phyloP scores from a whole-genome alignment of 2,888 invertebrate genomes.

The Eurois occulta region DNA sequence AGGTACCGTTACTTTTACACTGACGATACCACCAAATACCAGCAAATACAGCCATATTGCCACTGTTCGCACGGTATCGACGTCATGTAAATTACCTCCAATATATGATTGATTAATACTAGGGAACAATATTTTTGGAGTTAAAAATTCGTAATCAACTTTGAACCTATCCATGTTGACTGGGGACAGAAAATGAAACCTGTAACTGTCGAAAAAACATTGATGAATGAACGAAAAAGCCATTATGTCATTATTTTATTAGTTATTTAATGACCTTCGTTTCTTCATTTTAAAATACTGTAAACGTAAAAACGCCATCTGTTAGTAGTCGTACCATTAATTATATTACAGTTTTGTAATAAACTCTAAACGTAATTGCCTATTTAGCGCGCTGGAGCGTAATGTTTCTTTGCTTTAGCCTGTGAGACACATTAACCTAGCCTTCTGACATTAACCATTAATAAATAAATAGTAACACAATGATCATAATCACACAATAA shows the following conservation, averaged over 20 bases:
- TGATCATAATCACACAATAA: too few relatives aligned
- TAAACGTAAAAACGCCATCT: not conserved
- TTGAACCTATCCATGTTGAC: not conserved
- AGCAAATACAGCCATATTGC: not conserved
- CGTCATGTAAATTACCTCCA: not conserved
- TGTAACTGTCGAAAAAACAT: not conserved
- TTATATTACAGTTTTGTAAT: conserved; percentile 14
- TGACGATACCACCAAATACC: not conserved
- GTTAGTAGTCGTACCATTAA: not conserved
- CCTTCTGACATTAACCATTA: not conserved
- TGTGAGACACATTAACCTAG: not conserved
- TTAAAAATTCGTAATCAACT: conserved; percentile 10
- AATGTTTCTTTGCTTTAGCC: conserved; percentile 2
- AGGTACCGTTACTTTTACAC: too few relatives aligned
- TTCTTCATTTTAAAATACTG: not conserved
- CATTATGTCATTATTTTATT: not conserved
- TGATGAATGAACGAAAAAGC: conserved; percentile 19
- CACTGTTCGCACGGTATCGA: not conserved
- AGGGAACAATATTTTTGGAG: not conserved
- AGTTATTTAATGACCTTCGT: not conserved
- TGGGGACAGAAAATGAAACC: conserved; percentile 2
- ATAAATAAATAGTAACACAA: not conserved
- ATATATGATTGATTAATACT: conserved; percentile 19
- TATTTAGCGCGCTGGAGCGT: not conserved
- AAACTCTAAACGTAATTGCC: not conserved